Percentiles rank a stretch among this genome's conserved stretches.
These are phyloP conservation scores for Athalia cordata DNA, from an alignment of 2,888 invertebrate genomes.

Conservation along the genomic window DNA sequence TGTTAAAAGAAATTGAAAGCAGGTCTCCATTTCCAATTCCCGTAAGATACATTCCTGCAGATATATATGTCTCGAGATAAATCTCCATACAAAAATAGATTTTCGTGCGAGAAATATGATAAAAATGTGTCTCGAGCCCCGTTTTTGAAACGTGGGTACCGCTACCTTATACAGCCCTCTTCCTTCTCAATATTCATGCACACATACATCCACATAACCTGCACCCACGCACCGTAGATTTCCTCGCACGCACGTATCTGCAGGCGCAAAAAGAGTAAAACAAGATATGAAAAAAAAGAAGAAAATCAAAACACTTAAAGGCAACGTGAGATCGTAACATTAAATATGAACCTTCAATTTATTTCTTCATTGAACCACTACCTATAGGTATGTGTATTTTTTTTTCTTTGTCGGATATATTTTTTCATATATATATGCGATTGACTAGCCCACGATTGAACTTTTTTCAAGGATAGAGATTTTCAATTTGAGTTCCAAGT, in stretches of 20 bases:
- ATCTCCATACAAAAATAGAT: conserved; percentile 44
- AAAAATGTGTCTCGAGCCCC: neutral
- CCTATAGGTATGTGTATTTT: neutral
- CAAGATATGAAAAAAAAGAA: too few relatives aligned
- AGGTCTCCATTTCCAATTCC: conserved; percentile 41
- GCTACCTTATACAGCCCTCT: neutral
- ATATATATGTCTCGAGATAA: conserved; percentile 14
- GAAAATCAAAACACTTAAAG: too few relatives aligned
- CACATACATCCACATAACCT: too few relatives aligned
- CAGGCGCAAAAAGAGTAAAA: too few relatives aligned
- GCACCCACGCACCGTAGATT: too few relatives aligned
- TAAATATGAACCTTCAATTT: neutral
- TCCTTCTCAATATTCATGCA: neutral
- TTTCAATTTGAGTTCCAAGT: too few relatives aligned
- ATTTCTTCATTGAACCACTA: neutral
- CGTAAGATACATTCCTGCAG: conserved; percentile 31
- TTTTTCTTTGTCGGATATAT: too few relatives aligned
- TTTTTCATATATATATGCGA: too few relatives aligned
- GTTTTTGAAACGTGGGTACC: neutral
- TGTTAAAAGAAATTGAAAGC: conserved; percentile 33
- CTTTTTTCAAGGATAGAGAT: too few relatives aligned
- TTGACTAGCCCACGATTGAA: too few relatives aligned
- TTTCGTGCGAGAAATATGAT: conserved; percentile 28
- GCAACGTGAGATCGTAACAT: neutral
- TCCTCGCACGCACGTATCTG: too few relatives aligned